phyloP scores from a whole-genome alignment of 1,140 invertebrate species.

The Phenacoccus solenopsis region DNA sequence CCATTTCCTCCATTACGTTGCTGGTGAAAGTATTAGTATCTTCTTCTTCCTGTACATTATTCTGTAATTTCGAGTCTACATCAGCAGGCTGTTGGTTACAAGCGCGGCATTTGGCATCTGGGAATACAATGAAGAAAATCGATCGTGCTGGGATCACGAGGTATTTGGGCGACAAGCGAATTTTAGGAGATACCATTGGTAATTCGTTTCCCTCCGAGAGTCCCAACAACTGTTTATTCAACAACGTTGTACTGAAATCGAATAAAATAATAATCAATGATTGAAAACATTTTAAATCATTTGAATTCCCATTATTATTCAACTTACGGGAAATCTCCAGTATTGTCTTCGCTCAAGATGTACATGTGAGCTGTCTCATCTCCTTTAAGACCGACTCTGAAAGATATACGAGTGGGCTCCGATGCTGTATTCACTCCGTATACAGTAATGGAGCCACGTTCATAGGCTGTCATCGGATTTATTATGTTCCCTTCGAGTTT shows the following conservation, averaged over 20 bases:
- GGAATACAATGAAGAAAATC: constrained; percentile 24
- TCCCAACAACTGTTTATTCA: constrained; percentile 22
- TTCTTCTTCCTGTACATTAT: not conserved
- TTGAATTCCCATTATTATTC: no score
- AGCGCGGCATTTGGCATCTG: constrained; percentile 20
- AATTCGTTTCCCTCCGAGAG: constrained; percentile 21
- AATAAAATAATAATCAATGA: not conserved
- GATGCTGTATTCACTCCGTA: constrained; percentile 22
- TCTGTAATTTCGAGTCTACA: not conserved
- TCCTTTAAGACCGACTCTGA: not conserved
- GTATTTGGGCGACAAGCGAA: constrained; percentile 13
- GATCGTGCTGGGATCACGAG: constrained; percentile 19
- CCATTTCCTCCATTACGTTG: not conserved
- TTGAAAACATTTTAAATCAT: no score
- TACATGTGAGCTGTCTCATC: not conserved
- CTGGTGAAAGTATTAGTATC: not conserved
- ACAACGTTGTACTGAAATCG: constrained; percentile 20
- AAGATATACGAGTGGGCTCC: constrained; percentile 10
- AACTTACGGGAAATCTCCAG: not conserved
- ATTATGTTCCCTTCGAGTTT: not conserved
- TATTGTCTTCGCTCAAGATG: not conserved
- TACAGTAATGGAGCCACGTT: constrained; percentile 24
- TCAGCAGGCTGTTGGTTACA: not conserved
- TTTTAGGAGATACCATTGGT: constrained; percentile 22
- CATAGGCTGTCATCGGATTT: constrained; percentile 9